Percentiles rank a stretch among this genome's conserved stretches.
Evolutionary conservation across 2,888 invertebrate species (phyloP).

Genomic region (Scaptomyza flava): DNA sequence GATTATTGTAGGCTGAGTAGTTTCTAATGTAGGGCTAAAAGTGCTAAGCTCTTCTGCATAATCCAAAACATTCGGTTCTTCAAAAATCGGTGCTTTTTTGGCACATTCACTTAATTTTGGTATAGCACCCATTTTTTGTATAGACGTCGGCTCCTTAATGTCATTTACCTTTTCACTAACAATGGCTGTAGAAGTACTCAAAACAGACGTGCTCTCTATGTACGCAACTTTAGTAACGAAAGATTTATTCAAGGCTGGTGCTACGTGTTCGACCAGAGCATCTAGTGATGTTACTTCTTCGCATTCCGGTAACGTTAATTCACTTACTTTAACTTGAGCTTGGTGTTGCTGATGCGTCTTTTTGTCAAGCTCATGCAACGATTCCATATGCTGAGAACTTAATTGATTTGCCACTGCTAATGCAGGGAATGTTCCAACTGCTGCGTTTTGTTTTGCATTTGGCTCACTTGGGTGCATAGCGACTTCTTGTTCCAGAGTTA

Average conservation of each 20-base stretch:
- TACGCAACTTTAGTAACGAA: conserved; percentile 54
- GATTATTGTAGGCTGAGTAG: conserved; percentile 45
- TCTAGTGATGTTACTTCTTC: conserved; percentile 72
- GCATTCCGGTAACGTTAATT: conserved; percentile 74
- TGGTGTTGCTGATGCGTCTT: conserved; percentile 33
- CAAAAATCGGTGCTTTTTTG: conserved; percentile 64
- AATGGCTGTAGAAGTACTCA: conserved; percentile 84
- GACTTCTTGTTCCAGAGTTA: conserved; percentile 73
- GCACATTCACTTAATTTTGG: conserved; percentile 72
- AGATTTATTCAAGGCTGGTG: conserved; percentile 49
- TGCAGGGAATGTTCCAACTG: conserved; percentile 81
- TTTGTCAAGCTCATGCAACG: conserved; percentile 81
- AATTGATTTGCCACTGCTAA: conserved; percentile 86
- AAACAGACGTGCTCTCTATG: conserved; percentile 52
- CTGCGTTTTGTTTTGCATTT: conserved; percentile 48
- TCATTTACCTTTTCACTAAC: conserved; percentile 85
- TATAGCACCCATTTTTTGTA: conserved; percentile 80
- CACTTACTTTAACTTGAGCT: conserved; percentile 85
- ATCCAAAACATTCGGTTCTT: conserved; percentile 61
- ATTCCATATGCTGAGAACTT: conserved; percentile 87
- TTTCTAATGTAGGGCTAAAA: conserved; percentile 35
- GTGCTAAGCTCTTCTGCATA: conserved; percentile 47
- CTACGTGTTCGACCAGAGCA: conserved; percentile 78
- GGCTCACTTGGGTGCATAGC: conserved; percentile 31
- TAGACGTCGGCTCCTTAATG: conserved; percentile 70